These are phyloP conservation scores for Acholoe squamosa DNA, from an alignment of 2,888 invertebrate species.

Conservation along the genomic window DNA sequence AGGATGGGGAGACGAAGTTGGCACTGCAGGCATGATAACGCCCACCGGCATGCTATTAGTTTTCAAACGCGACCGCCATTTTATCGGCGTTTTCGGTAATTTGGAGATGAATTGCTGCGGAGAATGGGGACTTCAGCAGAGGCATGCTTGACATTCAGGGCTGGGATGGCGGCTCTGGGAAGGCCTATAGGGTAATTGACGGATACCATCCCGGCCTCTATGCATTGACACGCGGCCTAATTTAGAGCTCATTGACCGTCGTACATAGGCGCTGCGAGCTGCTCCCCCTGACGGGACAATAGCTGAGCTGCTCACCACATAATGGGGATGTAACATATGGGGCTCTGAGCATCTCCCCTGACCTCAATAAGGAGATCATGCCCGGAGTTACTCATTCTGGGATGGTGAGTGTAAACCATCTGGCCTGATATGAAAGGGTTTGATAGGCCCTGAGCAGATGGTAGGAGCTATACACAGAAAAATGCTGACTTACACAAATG, in stretches of 20 bases:
- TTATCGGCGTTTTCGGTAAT: background rate
- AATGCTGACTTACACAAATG: no score
- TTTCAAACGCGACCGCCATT: background rate
- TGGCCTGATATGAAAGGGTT: background rate
- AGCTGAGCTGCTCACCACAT: background rate
- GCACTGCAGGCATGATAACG: background rate
- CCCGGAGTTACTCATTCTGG: background rate
- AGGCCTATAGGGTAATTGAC: background rate
- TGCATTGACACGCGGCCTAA: background rate
- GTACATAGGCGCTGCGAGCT: background rate
- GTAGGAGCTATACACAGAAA: background rate
- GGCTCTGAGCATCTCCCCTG: background rate
- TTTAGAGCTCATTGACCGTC: constrained; percentile 33
- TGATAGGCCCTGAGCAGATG: background rate
- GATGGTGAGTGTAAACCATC: background rate
- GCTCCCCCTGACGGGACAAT: background rate
- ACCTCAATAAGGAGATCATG: background rate
- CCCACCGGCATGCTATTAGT: background rate
- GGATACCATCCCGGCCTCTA: background rate
- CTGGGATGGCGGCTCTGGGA: background rate
- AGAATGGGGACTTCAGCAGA: background rate
- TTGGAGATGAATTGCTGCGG: background rate
- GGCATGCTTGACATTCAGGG: background rate
- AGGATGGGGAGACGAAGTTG: background rate
- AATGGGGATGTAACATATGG: background rate